Base-by-base conservation (phyloP, 2,113 vertebrate genomes). In the Chunga burmeisteri region DNA sequence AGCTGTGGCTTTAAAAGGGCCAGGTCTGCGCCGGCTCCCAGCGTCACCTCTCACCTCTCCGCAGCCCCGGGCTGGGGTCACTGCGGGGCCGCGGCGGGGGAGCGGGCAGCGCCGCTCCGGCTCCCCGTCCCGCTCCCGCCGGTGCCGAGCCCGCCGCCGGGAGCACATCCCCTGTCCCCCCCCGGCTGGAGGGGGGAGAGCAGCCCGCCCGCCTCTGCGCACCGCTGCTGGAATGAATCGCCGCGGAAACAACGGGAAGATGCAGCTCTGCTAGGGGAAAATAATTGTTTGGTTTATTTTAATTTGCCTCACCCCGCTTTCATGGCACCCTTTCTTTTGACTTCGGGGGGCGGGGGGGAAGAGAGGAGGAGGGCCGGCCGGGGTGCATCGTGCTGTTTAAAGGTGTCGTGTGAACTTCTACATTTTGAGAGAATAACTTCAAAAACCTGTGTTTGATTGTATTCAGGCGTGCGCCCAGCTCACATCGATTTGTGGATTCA, bases 1-100 rank as follows among this genome's bases (percentile, higher is more conserved):
- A 97, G 89, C 94, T 94, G 96, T 36, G 94, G 94, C 95, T 96
- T 95, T 94, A 81, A 92, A 96, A 96, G 93, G 95, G 94, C 95
- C 96, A 90, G 94, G 87, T 88, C 94, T 77, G 94, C 40, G n/a
- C 91, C 58, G 58, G 93, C 91, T 96, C 74, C n/a, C 87, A 38
- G 95, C 59, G 79, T 96, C 95, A 96, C 97, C 97, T 96, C 96
- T 96, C 95, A 95, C 94, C 95, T 97, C 94, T 52, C 34, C 26
- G 74, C 95, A 88, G 91, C 86, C 87, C 93, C 84, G 67, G 84
- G 92, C 95, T 21, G 95, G 92, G 95, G 95, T 97, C 97, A 97
- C 84, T 52, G 94, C 56, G 86, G 94, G 95, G 96, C 96, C 96
- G 86, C 91, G 84, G 58, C n/a, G 90, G 93, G 91, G 86, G 92